Evolutionary conservation across 2,113 vertebrate genomes (phyloP).

Genomic region (Andinoacara biseriatus): DNA sequence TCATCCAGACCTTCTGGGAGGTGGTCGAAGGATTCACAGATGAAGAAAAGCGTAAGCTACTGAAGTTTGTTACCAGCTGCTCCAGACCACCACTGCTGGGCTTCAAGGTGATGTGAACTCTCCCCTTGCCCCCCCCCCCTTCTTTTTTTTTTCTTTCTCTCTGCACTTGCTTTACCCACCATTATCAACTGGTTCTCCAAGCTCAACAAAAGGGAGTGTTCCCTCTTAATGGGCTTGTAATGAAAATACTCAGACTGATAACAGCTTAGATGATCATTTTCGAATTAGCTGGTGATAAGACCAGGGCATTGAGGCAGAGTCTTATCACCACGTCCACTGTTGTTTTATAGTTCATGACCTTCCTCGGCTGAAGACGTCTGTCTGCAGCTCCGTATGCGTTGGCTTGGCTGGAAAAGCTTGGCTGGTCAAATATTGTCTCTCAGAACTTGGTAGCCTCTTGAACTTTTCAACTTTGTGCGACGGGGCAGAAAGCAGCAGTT

Average conservation of each 20-base stretch:
- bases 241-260: conserved; percentile 64
- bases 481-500: conserved; percentile 34
- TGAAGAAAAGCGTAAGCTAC: conserved; percentile 95
- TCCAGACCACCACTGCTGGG: conserved; percentile 96
- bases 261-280: conserved; percentile 53
- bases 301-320: background rate
- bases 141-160: background rate
- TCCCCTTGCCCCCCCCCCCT: background rate
- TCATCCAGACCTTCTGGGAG: conserved; percentile 96
- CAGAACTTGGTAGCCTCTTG: conserved; percentile 47
- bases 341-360: conserved; percentile 68
- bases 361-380: conserved; percentile 49
- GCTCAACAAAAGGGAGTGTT: conserved; percentile 28
- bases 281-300: conserved; percentile 59
- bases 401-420: conserved; percentile 37
- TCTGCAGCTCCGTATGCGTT: conserved; percentile 42
- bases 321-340: conserved; percentile 62
- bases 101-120: conserved; percentile 87
- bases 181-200: conserved; percentile 19
- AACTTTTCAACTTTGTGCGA: conserved; percentile 68
- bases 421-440: conserved; percentile 69
- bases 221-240: conserved; percentile 57
- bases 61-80: conserved; percentile 98
- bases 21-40: conserved; percentile 98
- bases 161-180: background rate